These are phyloP conservation scores for Leptopilina syphax DNA, from an alignment of 2,888 invertebrate genomes.

Conservation along the genomic window DNA sequence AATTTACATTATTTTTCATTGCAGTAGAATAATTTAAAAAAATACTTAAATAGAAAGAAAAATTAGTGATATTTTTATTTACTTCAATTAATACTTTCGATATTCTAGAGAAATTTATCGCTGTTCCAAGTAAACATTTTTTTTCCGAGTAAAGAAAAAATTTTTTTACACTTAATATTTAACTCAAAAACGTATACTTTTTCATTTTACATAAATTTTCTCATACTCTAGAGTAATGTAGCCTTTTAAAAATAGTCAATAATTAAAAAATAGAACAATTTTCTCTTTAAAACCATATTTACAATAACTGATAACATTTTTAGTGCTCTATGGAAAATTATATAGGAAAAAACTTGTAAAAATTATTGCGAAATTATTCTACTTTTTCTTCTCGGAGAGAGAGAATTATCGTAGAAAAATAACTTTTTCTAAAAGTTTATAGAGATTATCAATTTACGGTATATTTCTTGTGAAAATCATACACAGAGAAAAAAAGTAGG, in stretches of 20 bases:
- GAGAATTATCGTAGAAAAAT: not conserved
- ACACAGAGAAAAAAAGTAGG: not conserved
- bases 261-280: not conserved
- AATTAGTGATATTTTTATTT: no score
- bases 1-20: no score
- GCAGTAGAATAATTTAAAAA: no score
- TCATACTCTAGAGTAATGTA: not conserved
- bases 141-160: no score
- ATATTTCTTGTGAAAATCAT: constrained; percentile 15
- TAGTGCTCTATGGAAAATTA: not conserved
- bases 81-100: no score
- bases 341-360: not conserved
- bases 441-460: constrained; percentile 7
- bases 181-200: no score
- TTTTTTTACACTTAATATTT: no score
- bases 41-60: no score
- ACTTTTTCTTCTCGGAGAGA: not conserved
- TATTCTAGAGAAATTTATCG: no score
- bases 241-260: no score
- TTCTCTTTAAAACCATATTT: not conserved
- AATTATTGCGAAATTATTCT: not conserved
- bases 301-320: not conserved
- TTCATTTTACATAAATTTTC: not conserved
- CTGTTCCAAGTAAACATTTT: no score
- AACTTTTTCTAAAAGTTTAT: not conserved